Evolutionary conservation across 1,140 invertebrate species (phyloP), one percentile per base, ranked within the genome.

Genomic region (Cardiocondyla obscurior): DNA sequence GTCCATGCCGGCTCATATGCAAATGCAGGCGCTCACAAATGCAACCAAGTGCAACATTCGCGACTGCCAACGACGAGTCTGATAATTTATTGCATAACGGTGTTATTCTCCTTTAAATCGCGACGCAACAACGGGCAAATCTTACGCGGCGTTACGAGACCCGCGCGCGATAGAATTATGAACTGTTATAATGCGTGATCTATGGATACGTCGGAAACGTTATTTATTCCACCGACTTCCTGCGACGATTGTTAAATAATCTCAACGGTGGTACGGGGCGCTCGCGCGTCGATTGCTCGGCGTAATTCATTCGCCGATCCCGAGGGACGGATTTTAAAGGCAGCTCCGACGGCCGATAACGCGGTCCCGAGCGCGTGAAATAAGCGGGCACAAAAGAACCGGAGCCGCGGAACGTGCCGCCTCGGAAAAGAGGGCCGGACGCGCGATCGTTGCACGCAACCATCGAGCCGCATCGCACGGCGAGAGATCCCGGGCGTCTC

Each of bases 1-100:
- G 55, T 53, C 22, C 60, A 33, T 79, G 10, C 16, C 33, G 46
- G 74, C 74, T 16, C 33, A 12, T 79, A 79, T 79, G 74, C 74
- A 79, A 79, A 79, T 79, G 62, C 62, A 53, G 74, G 25, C 74
- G 74, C 74, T 79, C 62, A 30, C 69, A 58, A 62, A 62, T 42
- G 33, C 51, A 30, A 51, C 65, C 16, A 83, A 87, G 67, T 79
- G 67, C 72, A 86, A 74, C 85, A 83, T 81, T 70, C 81, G 64
- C 73, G 57, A 60, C 70, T 82, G 69, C 64, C 36, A 82, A 83
- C 64, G 82, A 58, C 60, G 74, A n/a, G 76, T 69, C 33, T 62
- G 62, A 79, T 69, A 79, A 79, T 79, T 79, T 79, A 79, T 30
- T 69, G 74, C 62, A 46, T 79, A 79, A 79, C 74, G 74, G 74